Percentiles rank a stretch among this genome's conserved stretches.
phyloP scores from a whole-genome alignment of 2,113 vertebrate genomes.

The Nipponia nippon region DNA sequence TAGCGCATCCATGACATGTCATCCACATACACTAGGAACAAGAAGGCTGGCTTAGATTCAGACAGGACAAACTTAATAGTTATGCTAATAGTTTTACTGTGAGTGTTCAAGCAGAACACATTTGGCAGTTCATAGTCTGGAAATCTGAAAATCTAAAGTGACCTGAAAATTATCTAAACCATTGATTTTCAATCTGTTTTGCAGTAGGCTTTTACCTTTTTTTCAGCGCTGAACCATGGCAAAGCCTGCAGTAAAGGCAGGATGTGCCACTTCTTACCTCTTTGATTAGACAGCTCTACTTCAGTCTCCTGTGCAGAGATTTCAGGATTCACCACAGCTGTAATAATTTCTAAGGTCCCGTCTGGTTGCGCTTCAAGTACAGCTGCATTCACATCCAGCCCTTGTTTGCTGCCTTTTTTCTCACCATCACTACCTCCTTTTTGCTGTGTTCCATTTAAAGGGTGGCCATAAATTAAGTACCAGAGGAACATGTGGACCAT shows the following conservation, averaged over 20 bases:
- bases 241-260: neutral
- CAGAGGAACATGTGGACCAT: constrained; percentile 87
- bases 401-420: neutral
- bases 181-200: neutral
- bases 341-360: constrained; percentile 3
- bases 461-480: constrained; percentile 90
- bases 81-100: rapidly evolving
- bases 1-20: constrained; percentile 85
- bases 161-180: neutral
- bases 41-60: neutral
- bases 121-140: neutral
- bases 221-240: neutral
- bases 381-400: neutral
- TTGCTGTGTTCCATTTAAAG: constrained; percentile 24
- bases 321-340: neutral
- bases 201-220: neutral
- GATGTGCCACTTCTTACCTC: constrained; percentile 39
- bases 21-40: constrained; percentile 79
- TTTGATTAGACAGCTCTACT: constrained; percentile 49
- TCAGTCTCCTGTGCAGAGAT: constrained; percentile 34
- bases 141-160: neutral
- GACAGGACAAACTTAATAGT: neutral
- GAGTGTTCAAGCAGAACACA: neutral
- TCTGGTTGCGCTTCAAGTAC: neutral
- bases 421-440: neutral